Base-by-base conservation (phyloP, 2,113 vertebrate genomes). In the Pseudorasbora parva region DNA sequence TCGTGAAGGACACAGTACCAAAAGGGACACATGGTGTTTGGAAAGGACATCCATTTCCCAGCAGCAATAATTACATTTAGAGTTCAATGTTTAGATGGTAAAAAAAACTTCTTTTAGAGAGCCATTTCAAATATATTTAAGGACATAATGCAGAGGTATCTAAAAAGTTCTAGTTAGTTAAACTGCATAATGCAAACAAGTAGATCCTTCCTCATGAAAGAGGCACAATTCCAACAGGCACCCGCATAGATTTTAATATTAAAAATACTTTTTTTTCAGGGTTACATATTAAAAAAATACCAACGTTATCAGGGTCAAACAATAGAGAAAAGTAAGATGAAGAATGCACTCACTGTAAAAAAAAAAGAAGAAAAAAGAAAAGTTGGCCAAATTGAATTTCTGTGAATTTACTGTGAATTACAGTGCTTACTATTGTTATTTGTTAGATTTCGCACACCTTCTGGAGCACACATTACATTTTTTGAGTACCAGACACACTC, bases 1-100 rank as follows among this genome's bases (percentile, higher is more conserved):
- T 27, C 47, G n/a, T 21, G 21, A n/a, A 64, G 56, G 19, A 68
- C 72, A 37, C 37, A 78, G 33, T n/a, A 82, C 82, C 74, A 51
- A 57, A n/a, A 15, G 23, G 15, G 72, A 19, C 30, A 23, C 21
- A 43, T 49, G 14, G 41, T 54, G 23, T 78, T 71, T 71, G 10
- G 68, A 21, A 71, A 45, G 72, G 30, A 19, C 56, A 45, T 41
- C 33, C n/a, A n/a, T 60, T 59, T 45, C n/a, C 21, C n/a, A 45
- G 37, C 37, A 60, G 37, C 8, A 60, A 78, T 6, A 54, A 21
- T 54, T 54, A 21, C 1, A 54, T 21, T 60, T 23, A 25, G 1
- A 72, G 45, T 72, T 72, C n/a, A 45, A n/a, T 41, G 33, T 41
- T 54, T n/a, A 23, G 54, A 57, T 76, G 73, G 2, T 56, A 17